Conservation (phyloP, 2,888 invertebrate genomes). For the Dynastes hyllus region DNA sequence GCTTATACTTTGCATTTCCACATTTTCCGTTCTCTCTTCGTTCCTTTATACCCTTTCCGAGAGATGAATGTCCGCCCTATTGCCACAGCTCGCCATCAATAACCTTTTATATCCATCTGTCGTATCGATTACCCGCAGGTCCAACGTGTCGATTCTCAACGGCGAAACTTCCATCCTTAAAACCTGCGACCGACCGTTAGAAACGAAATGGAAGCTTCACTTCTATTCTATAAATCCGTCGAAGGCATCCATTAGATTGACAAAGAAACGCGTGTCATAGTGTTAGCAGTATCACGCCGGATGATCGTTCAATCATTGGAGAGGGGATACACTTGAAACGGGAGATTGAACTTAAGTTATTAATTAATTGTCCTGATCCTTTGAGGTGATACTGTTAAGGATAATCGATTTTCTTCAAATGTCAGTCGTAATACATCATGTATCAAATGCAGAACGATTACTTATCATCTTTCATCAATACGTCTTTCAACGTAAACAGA, state of each 20-base stretch:
- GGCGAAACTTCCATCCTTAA: constrained; percentile 20
- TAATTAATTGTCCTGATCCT: constrained; percentile 29
- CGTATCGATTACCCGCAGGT: constrained; percentile 63
- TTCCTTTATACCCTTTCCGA: constrained; percentile 30
- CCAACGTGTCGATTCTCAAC: constrained; percentile 56
- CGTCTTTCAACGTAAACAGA: too few species aligned
- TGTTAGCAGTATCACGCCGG: constrained; percentile 10
- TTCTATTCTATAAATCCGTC: constrained; percentile 42
- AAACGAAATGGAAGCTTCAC: constrained; percentile 16
- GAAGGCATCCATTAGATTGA: constrained; percentile 39
- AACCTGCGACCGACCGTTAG: constrained; percentile 11
- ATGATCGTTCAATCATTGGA: constrained; percentile 42
- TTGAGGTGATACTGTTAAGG: background rate
- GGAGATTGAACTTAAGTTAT: constrained; percentile 32
- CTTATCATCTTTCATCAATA: background rate
- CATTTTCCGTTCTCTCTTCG: constrained; percentile 27
- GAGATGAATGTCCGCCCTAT: constrained; percentile 52
- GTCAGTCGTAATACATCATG: constrained; percentile 1
- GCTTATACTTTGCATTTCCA: constrained; percentile 15
- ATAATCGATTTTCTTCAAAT: constrained; percentile 1
- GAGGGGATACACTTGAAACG: constrained; percentile 15
- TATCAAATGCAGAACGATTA: background rate
- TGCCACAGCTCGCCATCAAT: constrained; percentile 60
- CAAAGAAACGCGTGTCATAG: constrained; percentile 31
- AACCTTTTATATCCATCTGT: constrained; percentile 64